A percentile compares a stretch with the other conserved stretches of the same genome.
Conservation (phyloP, 2,888 invertebrate genomes). For the Drosophila fungiperda region DNA sequence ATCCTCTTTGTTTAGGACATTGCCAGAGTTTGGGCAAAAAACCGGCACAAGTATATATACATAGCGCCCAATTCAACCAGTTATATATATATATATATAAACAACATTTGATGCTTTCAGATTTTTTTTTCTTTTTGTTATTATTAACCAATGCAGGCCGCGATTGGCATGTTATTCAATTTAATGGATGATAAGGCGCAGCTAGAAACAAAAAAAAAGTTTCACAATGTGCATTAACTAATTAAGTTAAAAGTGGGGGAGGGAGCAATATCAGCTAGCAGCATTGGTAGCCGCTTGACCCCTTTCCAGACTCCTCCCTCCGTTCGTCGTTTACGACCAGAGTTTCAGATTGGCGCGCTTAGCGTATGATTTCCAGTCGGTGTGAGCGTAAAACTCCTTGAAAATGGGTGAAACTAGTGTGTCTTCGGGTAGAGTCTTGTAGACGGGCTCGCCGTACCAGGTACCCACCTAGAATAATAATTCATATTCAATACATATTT, state of each 20-base stretch:
- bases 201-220: constrained; percentile 57
- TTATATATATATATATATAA: background rate
- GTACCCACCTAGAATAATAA: constrained; percentile 87
- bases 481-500: background rate
- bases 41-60: background rate
- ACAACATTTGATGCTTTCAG: background rate
- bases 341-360: constrained; percentile 86
- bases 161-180: constrained; percentile 51
- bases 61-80: background rate
- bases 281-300: background rate
- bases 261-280: constrained; percentile 5
- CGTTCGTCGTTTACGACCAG: constrained; percentile 85
- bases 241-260: constrained; percentile 13
- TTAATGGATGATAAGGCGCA: constrained; percentile 47
- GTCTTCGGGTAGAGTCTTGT: constrained; percentile 89
- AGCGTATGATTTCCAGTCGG: constrained; percentile 86
- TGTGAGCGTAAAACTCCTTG: constrained; percentile 91
- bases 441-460: constrained; percentile 93
- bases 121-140: constrained; percentile 27
- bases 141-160: constrained; percentile 45
- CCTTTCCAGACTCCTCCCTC: background rate
- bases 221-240: constrained; percentile 64
- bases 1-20: background rate
- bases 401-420: constrained; percentile 88
- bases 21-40: background rate